These are phyloP conservation scores for Calyptomena viridis DNA, from an alignment of 2,113 vertebrate species.

Conservation along the genomic window DNA sequence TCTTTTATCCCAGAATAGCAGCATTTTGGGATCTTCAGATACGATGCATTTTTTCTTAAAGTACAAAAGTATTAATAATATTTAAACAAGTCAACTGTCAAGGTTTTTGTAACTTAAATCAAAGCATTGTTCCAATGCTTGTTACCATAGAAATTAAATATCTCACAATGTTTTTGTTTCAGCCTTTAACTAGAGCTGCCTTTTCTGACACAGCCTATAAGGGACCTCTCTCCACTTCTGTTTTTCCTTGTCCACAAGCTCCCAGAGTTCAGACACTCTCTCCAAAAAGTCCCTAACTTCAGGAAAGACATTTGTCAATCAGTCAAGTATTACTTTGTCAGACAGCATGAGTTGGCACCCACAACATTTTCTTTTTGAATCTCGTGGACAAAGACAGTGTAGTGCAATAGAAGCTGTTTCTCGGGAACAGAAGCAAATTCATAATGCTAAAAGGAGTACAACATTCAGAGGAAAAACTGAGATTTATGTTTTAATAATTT, in stretches of 20 bases:
- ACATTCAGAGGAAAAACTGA: background rate
- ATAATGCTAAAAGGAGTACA: background rate
- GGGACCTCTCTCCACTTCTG: accelerated
- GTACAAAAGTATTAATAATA: background rate
- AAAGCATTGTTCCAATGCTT: background rate
- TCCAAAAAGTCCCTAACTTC: background rate
- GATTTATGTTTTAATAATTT: background rate
- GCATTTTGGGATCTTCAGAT: background rate
- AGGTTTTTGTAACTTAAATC: background rate
- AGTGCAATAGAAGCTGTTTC: background rate
- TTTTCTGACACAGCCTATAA: background rate
- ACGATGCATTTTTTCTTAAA: background rate
- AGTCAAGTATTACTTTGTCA: background rate
- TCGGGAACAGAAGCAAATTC: background rate
- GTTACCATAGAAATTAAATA: background rate
- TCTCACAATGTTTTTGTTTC: background rate
- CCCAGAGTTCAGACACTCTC: background rate
- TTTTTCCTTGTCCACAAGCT: background rate
- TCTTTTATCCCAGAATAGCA: background rate
- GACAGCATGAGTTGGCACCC: accelerated
- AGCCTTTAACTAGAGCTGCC: background rate
- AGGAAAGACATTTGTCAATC: background rate
- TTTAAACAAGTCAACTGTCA: background rate
- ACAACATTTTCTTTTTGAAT: background rate
- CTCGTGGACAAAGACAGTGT: background rate